Evolutionary conservation across 2,888 invertebrate species (phyloP), one percentile per base, ranked within the genome.

Genomic region (Hermaeophaga mercurialis): DNA sequence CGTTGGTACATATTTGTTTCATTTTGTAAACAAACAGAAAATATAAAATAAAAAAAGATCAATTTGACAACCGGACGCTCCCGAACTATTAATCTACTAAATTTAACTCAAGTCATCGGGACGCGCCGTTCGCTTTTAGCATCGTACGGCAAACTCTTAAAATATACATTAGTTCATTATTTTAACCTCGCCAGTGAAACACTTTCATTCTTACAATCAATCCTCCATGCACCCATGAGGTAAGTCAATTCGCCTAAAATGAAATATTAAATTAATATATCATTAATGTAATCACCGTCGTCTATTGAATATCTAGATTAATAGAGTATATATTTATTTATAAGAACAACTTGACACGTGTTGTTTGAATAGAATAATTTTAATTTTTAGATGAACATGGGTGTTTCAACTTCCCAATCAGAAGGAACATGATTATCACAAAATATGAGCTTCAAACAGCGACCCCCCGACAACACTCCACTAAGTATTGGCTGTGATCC

Each of bases 401-500:
- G 48, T 56, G 59, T 61, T 54, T 55, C 59, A 36, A 58, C 62
- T 61, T 59, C 48, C 49, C 49, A 53, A 11, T 56, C 48, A 46
- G 47, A 54, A 24, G 46, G 38, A 45, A 56, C 54, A 56, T 57
- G 57, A 58, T 12, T 41, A 54, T 38, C 49, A 28, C 46, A 62
- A 66, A 72, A 65, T 67, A 74, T 74, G 74, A 74, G 66, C 67
- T 64, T 70, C 58, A 67, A 70, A 56, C 67, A 69, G 57, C 64
- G 67, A 62, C 59, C 69, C 65, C 62, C 60, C 56, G 69, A 70
- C 48, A 66, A 61, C 63, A 62, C 66, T 59, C 70, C 70, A 76
- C 75, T 76, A 75, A 75, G 73, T 72, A 66, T 72, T 76, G 75
- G 75, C 76, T 67, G 68, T 62, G 74, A 75, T 74, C 75, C 77